Conservation (phyloP, 1,140 invertebrate species). For the Platorchestia sp. region DNA sequence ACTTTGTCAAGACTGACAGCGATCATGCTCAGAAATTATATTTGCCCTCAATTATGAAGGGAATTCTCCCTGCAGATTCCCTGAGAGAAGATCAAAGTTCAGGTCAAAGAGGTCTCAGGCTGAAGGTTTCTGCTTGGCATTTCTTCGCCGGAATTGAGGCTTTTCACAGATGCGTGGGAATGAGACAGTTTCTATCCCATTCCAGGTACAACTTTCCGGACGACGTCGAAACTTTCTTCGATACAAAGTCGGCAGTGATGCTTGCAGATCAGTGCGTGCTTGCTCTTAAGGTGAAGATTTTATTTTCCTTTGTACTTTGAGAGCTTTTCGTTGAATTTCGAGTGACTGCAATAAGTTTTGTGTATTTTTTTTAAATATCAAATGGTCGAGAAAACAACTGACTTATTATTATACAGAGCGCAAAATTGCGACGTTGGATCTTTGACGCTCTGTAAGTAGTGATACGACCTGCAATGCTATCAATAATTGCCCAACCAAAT, state of each 20-base stretch:
- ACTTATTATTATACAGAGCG: too few species aligned
- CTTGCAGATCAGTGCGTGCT: conserved; percentile 6
- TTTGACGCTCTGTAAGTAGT: too few species aligned
- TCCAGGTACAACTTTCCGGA: conserved; percentile 50
- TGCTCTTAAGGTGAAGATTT: neutral
- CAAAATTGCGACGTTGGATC: too few species aligned
- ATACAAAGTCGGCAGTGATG: conserved; percentile 19
- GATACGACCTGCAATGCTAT: too few species aligned
- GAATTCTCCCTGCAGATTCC: neutral
- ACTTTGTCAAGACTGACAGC: neutral
- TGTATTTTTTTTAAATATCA: too few species aligned
- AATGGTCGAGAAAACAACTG: too few species aligned
- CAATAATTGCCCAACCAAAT: too few species aligned
- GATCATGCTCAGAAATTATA: neutral
- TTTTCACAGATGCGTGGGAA: neutral
- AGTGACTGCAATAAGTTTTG: too few species aligned
- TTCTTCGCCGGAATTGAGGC: neutral
- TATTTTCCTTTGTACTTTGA: neutral
- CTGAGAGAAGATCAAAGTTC: neutral
- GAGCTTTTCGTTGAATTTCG: too few species aligned
- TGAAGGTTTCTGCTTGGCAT: neutral
- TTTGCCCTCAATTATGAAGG: neutral
- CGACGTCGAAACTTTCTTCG: conserved; percentile 44
- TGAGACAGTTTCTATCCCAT: conserved; percentile 14
- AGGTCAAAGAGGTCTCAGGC: neutral